Base-by-base conservation (phyloP, 1,140 invertebrate genomes). In the Sinella curviseta region DNA sequence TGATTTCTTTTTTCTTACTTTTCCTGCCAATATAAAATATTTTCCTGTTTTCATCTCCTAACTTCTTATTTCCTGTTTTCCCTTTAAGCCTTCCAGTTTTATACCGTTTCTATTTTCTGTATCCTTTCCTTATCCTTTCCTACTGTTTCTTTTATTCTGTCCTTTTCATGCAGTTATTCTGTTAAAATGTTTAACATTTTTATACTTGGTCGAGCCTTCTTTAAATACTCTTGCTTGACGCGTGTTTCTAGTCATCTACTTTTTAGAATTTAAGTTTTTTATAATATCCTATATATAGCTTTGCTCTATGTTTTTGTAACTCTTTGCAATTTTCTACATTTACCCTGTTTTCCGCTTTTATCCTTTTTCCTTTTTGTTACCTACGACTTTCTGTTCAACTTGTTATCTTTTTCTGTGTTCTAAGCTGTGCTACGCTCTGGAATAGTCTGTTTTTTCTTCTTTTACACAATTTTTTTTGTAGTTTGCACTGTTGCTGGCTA, bases 401-500 rank as follows among this genome's bases (percentile, higher is more conserved):
- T 48, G n/a, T n/a, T n/a, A n/a, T n/a, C n/a, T 48, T 12, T 48
- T 48, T 48, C 20, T 48, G 20, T 48, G 39, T 48, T 48, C 39
- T 48, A 20, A 12, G 39, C 39, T 48, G 20, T 48, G n/a, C n/a
- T n/a, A n/a, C n/a, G n/a, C n/a, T 48, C 39, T 48, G 39, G 39
- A 48, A 48, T 48, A 48, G 39, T 60, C 24, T 60, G 24, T 60
- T 60, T 17, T 60, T 14, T 60, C 24, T 17, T 60, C 24, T 60
- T 17, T 60, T 4, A n/a, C 4, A 3, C 57, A 14, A 14, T 3
- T 60, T n/a, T 60, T 60, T 60, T 17, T 26, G 3, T 14, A 60
- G 8, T 26, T n/a, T 24, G 30, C 65, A 70, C 65, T 33, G 65
- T 70, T 70, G 65, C 65, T 70, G 65, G 65, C 24, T 70, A 33